Evolutionary conservation across 2,797 vertebrate genomes (phyloP).

Genomic region (Tarsius wallacei): DNA sequence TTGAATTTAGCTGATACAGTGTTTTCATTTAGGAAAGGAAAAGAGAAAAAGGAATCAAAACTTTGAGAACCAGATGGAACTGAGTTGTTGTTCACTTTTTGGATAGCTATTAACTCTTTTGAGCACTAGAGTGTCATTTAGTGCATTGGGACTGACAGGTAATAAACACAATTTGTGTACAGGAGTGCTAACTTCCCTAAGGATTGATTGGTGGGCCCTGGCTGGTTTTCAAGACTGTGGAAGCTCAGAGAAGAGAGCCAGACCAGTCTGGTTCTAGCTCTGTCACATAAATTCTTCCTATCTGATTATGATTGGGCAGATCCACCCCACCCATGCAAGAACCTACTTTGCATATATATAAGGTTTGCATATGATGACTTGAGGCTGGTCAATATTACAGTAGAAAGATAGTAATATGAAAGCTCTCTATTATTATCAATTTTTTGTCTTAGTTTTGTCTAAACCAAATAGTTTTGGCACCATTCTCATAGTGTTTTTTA

Average conservation of each 20-base stretch:
- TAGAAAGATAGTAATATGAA: neutral
- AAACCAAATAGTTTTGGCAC: neutral
- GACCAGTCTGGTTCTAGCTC: neutral
- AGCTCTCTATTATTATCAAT: neutral
- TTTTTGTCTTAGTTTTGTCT: neutral
- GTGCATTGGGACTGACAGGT: slow-evolving; percentile 18
- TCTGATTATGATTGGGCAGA: neutral
- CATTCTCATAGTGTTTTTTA: neutral
- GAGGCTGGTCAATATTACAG: neutral
- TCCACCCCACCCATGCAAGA: neutral
- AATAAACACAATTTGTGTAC: slow-evolving; percentile 16
- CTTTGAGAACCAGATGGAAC: neutral
- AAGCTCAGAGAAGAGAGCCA: neutral
- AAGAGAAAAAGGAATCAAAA: slow-evolving; percentile 7
- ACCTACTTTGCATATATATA: neutral
- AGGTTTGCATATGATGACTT: neutral
- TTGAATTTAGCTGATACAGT: neutral
- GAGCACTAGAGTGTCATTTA: slow-evolving; percentile 46
- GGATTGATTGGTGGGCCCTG: neutral
- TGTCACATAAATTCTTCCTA: neutral
- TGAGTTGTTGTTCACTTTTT: slow-evolving; percentile 29
- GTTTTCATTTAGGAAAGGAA: slow-evolving; percentile 32
- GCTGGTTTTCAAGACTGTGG: neutral
- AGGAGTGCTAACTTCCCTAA: neutral
- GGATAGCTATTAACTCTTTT: slow-evolving; percentile 59